Evolutionary conservation across 2,797 vertebrate genomes (phyloP), one percentile per base, ranked within the genome.

Genomic region (Hipposideros larvatus): DNA sequence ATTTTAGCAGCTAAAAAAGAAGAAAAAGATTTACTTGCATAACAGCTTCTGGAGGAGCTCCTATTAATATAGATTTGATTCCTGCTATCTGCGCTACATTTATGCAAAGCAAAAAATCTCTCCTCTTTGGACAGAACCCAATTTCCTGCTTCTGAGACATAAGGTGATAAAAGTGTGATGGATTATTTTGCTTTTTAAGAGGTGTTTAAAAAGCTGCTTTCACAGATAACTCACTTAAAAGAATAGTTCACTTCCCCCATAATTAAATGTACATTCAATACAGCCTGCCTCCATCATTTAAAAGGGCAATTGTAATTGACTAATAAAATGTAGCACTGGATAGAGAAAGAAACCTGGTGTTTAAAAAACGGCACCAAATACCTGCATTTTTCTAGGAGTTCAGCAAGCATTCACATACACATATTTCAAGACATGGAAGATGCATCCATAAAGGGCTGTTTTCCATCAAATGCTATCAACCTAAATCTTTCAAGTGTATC

Each of bases 181-280:
- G 75, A 91, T 93, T 89, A 66, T 93, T 70, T 90, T 83, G 79
- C 22, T 41, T 93, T 51, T 95, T 68, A 86, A 92, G 65, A 68
- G 22, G 53, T 68, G 61, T 85, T 93, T 93, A 77, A 95, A 77
- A 94, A 96, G 21, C n/a, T 87, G 7, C 53, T 80, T 91, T 91
- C 41, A 83, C 46, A 93, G 84, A 87, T 71, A 92, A 83, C 26
- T 70, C 70, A 71, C 46, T 70, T 63, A 73, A 63, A 90, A 86
- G 73, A 91, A 74, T 22, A 75, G 48, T 70, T 84, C 43, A 15
- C 65, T 93, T 97, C 34, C 61, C 37, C 31, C 43, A 66, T 71
- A 87, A 91, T 79, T 75, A 77, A 95, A 75, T 28, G 28, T 34
- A 61, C 21, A 31, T 83, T 73, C 26, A 77, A 65, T n/a, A 90